Conservation (phyloP, 2,888 invertebrate species). For the Lasioglossum figueresi region DNA sequence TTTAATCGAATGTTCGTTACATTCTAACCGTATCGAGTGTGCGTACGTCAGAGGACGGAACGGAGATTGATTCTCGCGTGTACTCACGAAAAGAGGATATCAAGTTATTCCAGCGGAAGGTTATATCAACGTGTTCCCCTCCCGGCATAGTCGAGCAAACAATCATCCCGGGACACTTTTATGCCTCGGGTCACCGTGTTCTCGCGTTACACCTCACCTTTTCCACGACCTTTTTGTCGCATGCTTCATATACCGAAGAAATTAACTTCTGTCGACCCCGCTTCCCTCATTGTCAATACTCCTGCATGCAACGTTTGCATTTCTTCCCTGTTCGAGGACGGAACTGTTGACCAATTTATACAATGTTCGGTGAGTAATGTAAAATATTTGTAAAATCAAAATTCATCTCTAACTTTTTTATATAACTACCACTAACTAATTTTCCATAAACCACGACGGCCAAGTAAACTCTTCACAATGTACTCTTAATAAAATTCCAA, state of each 20-base stretch:
- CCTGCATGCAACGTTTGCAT: neutral
- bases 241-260: slow-evolving; percentile 1
- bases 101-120: slow-evolving; percentile 19
- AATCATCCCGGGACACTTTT: slow-evolving; percentile 29
- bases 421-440: neutral
- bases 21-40: slow-evolving; percentile 13
- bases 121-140: slow-evolving; percentile 38
- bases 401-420: neutral
- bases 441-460: neutral
- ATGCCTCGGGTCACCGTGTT: slow-evolving; percentile 28
- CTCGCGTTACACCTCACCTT: slow-evolving; percentile 43
- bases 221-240: slow-evolving; percentile 23
- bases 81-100: slow-evolving; percentile 29
- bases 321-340: neutral
- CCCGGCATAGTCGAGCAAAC: slow-evolving; percentile 28
- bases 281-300: neutral
- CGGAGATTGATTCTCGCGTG: slow-evolving; percentile 8
- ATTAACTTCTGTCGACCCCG: neutral
- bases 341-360: neutral
- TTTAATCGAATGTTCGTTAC: slow-evolving; percentile 9
- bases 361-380: neutral
- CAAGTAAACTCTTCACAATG: neutral
- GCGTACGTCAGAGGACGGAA: neutral
- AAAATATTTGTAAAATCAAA: neutral
- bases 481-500: too few species aligned